Evolutionary conservation across 2,888 invertebrate genomes (phyloP).

Genomic region (Eristalis intricaria): DNA sequence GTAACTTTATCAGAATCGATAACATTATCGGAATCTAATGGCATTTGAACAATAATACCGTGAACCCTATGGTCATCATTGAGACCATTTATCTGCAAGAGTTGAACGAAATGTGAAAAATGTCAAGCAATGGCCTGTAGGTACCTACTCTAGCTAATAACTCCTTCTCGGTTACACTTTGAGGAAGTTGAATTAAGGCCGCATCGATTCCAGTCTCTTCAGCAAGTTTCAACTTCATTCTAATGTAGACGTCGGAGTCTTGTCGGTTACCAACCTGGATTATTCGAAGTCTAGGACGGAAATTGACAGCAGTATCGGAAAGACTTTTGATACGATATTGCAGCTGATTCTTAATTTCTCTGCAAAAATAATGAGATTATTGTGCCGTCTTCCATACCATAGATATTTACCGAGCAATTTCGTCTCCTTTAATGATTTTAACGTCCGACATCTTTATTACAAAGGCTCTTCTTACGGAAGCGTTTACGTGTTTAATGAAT

Average conservation of each 20-base stretch:
- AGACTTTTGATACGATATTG: constrained; percentile 85
- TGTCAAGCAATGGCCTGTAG: not conserved
- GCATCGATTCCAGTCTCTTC: constrained; percentile 93
- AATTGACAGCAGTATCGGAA: constrained; percentile 84
- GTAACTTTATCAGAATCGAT: constrained; percentile 94
- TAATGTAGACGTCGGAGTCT: constrained; percentile 99
- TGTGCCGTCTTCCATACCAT: constrained; percentile 74
- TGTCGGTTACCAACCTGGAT: constrained; percentile 98
- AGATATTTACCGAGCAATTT: constrained; percentile 85
- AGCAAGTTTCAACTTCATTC: constrained; percentile 97
- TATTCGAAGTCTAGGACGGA: constrained; percentile 91
- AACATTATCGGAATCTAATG: constrained; percentile 90
- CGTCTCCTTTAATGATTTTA: constrained; percentile 85
- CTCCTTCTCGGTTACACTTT: constrained; percentile 90
- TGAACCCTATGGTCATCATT: constrained; percentile 93
- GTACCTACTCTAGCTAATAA: constrained; percentile 78
- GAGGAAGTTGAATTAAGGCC: constrained; percentile 90
- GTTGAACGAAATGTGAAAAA: not conserved
- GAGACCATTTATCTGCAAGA: constrained; percentile 81
- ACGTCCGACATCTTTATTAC: constrained; percentile 78
- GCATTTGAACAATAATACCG: constrained; percentile 98
- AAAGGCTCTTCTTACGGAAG: not conserved
- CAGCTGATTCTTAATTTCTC: constrained; percentile 88
- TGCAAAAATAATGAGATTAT: constrained; percentile 77
- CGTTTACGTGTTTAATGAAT: not conserved